Evolutionary conservation across 2,888 invertebrate genomes (phyloP).

Genomic region (Pyrocoelia pectoralis): DNA sequence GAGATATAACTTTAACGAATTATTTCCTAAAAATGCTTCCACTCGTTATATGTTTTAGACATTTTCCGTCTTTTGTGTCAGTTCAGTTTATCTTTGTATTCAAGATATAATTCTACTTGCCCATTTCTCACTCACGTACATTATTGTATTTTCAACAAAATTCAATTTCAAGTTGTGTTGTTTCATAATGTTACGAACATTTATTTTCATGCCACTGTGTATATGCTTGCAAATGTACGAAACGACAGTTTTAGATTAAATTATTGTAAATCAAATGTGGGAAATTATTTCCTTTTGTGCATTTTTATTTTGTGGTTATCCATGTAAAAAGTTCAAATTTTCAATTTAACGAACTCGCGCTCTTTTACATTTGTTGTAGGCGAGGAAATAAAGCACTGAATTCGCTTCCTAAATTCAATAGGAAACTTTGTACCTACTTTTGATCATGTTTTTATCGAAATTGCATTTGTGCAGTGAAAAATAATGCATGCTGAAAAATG

Average conservation of each 20-base stretch:
- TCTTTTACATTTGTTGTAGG: no score
- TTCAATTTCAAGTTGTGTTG: constrained; percentile 13
- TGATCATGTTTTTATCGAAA: no score
- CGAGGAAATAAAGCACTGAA: no score
- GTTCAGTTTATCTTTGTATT: constrained; percentile 13
- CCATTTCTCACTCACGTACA: constrained; percentile 13
- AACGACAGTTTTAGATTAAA: neutral
- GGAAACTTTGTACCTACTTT: no score
- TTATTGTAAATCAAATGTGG: neutral
- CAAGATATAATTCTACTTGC: constrained; percentile 14
- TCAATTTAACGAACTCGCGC: no score
- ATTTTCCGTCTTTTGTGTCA: constrained; percentile 10
- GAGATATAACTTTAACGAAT: neutral
- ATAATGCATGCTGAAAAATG: no score
- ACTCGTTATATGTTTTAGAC: constrained; percentile 9
- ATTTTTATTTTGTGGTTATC: no score
- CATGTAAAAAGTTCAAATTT: no score
- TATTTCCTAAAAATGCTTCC: constrained; percentile 9
- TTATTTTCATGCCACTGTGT: constrained; percentile 5
- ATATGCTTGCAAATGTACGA: constrained; percentile 8
- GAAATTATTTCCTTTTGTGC: neutral
- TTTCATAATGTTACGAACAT: constrained; percentile 9
- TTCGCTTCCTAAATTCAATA: no score
- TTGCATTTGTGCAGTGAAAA: no score
- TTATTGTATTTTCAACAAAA: constrained; percentile 12